Percentiles rank a stretch among this genome's conserved stretches.
Conservation (phyloP, 2,113 vertebrate genomes). For the Trichechus manatus region DNA sequence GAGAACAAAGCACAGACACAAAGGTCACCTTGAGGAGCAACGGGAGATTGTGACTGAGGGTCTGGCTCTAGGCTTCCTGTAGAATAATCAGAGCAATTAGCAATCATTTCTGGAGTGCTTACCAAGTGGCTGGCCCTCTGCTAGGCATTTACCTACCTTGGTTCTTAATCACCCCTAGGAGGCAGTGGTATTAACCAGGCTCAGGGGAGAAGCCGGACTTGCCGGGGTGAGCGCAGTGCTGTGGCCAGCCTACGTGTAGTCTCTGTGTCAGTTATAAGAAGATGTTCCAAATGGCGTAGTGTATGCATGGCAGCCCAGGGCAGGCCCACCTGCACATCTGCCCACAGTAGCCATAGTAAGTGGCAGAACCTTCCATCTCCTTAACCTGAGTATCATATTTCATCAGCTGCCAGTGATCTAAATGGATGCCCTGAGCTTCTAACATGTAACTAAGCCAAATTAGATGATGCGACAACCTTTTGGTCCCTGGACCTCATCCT, state of each 20-base stretch:
- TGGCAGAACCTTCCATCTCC: neutral
- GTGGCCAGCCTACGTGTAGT: neutral
- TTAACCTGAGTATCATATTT: neutral
- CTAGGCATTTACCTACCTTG: neutral
- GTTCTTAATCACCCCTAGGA: constrained; percentile 10
- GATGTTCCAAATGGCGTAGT: too few species aligned
- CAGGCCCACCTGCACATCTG: neutral
- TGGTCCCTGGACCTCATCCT: neutral
- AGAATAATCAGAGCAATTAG: neutral
- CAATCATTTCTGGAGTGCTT: neutral
- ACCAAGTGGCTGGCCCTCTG: neutral
- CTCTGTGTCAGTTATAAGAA: neutral
- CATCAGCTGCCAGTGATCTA: neutral
- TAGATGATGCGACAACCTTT: neutral
- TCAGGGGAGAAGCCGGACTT: neutral
- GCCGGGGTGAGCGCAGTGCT: neutral
- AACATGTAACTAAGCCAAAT: neutral
- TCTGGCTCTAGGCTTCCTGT: neutral
- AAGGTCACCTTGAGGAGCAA: neutral
- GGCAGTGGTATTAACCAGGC: neutral
- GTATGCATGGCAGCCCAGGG: neutral
- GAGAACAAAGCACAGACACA: neutral
- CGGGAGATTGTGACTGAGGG: neutral
- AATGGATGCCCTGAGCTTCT: neutral
- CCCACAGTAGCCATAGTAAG: neutral